Evolutionary conservation across 2,888 invertebrate species (phyloP).

Genomic region (Sesia apiformis): DNA sequence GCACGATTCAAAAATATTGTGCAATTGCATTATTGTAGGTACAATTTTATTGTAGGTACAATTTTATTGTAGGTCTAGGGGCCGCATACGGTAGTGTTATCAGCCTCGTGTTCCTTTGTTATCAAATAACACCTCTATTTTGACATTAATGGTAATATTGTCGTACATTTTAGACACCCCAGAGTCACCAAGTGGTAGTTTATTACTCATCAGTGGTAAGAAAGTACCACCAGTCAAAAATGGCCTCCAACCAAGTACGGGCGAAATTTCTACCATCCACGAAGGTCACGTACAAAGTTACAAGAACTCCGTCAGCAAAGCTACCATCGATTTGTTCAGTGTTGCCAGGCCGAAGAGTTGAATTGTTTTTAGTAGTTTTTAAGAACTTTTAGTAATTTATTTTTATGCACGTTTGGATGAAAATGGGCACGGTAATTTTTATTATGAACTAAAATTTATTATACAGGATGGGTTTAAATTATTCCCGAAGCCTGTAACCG

Average conservation of each 20-base stretch:
- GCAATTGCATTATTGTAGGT: no score
- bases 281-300: constrained; percentile 53
- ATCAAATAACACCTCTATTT: neutral
- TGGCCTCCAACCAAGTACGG: constrained; percentile 39
- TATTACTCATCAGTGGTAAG: constrained; percentile 18
- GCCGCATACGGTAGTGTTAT: no score
- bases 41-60: no score
- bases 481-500: no score
- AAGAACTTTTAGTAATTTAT: no score
- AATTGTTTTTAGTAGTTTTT: constrained; percentile 1
- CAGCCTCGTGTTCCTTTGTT: no score
- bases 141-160: neutral
- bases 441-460: no score
- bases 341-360: constrained; percentile 15
- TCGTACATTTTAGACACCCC: constrained; percentile 8
- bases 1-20: no score
- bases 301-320: constrained; percentile 30
- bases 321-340: constrained; percentile 41
- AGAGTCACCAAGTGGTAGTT: constrained; percentile 6
- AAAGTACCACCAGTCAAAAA: constrained; percentile 50
- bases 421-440: no score
- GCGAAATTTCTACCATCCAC: constrained; percentile 58
- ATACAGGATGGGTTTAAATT: no score
- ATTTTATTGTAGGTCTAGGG: no score
- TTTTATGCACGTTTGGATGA: no score